These are phyloP conservation scores for Cerceris rybyensis DNA, from an alignment of 2,888 invertebrate species.

Conservation along the genomic window DNA sequence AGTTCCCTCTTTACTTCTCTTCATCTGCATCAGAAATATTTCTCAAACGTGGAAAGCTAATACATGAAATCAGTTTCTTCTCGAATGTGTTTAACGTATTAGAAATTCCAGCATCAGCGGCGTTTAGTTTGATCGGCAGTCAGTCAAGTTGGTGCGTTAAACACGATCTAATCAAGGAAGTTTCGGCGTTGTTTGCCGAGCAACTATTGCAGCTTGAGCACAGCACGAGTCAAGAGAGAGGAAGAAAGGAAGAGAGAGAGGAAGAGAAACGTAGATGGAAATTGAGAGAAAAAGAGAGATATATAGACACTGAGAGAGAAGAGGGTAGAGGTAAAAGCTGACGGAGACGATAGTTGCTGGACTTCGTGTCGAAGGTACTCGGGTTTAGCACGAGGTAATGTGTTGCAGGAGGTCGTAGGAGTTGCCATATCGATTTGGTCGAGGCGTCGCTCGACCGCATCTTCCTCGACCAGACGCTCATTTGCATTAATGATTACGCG, in stretches of 20 bases:
- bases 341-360: constrained; percentile 9
- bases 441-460: constrained; percentile 14
- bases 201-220: constrained; percentile 5
- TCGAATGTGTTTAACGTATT: background rate
- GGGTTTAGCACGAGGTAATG: background rate
- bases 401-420: background rate
- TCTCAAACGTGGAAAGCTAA: too few relatives aligned
- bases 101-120: constrained; percentile 17
- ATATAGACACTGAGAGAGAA: constrained; percentile 5
- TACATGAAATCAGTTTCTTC: background rate
- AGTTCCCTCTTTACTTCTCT: too few relatives aligned
- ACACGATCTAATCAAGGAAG: constrained; percentile 52
- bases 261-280: constrained; percentile 8
- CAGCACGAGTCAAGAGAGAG: background rate
- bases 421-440: constrained; percentile 21
- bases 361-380: constrained; percentile 10
- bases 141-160: constrained; percentile 45
- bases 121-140: constrained; percentile 25
- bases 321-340: constrained; percentile 13
- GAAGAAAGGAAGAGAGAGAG: constrained; percentile 15
- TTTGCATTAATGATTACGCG: constrained; percentile 49
- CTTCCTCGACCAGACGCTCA: constrained; percentile 21
- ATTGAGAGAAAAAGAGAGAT: background rate
- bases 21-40: too few relatives aligned
- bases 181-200: constrained; percentile 40